Percentiles rank a stretch among this genome's conserved stretches.
Conservation (phyloP, 30 jellyfish, hydroid and myxozoan species). For the Cassiopea andromeda region DNA sequence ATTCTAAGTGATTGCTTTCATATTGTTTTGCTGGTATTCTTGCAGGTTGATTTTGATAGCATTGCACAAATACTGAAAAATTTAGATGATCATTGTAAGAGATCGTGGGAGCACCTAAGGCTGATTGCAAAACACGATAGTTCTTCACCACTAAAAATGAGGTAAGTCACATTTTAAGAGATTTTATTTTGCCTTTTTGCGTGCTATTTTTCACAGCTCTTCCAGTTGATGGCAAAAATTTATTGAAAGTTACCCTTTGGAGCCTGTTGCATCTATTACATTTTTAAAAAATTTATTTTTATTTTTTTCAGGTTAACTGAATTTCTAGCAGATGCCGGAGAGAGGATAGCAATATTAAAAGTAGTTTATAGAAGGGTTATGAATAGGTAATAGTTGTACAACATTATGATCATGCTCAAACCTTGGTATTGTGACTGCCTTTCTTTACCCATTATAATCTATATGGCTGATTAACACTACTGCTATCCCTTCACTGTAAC, state of each 20-base stretch:
- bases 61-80: conserved; percentile 68
- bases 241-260: no score
- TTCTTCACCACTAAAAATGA: conserved; percentile 94
- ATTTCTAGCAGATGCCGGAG: conserved; percentile 98
- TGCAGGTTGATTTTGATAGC: conserved; percentile 89
- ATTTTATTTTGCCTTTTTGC: background rate
- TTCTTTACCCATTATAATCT: no score
- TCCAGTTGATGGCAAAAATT: no score
- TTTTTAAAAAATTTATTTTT: background rate
- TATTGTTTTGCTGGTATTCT: background rate
- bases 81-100: conserved; percentile 92
- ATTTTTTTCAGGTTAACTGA: conserved; percentile 81
- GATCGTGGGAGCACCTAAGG: conserved; percentile 97
- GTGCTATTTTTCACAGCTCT: no score
- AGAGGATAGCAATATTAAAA: conserved; percentile 92
- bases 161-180: conserved; percentile 38
- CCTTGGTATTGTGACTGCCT: no score
- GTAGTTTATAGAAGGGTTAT: conserved; percentile 90
- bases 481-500: no score
- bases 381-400: conserved; percentile 67
- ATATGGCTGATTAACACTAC: no score
- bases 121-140: conserved; percentile 98
- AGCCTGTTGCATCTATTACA: no score
- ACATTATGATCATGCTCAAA: background rate
- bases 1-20: no score